phyloP scores from a whole-genome alignment of 2,113 vertebrate genomes.

The Aphyosemion australe region DNA sequence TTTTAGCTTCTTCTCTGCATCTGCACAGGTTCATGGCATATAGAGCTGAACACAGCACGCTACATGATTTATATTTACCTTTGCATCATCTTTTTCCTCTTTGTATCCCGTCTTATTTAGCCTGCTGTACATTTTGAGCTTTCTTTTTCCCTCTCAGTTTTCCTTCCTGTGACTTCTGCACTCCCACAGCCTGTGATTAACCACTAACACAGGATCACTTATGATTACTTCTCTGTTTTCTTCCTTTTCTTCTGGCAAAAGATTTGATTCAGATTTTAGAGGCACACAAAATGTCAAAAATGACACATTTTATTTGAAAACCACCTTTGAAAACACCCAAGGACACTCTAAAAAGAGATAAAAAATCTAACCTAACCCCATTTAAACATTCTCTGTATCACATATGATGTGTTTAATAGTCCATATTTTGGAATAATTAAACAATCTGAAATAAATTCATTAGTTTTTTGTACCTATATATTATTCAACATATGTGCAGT shows the following conservation, averaged over 20 bases:
- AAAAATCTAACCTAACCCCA: no score
- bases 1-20: no score
- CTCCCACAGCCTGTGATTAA: slow-evolving; percentile 54
- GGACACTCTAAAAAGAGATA: no score
- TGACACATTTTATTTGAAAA: background rate
- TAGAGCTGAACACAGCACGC: no score
- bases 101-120: slow-evolving; percentile 1
- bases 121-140: background rate
- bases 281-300: slow-evolving; percentile 1
- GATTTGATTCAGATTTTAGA: slow-evolving; percentile 17
- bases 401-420: slow-evolving; percentile 27
- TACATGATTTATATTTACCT: background rate
- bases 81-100: slow-evolving; percentile 6
- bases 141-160: background rate
- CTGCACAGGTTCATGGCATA: no score
- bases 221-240: slow-evolving; percentile 52
- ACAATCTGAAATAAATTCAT: no score
- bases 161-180: slow-evolving; percentile 5
- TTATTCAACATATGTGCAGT: no score
- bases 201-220: slow-evolving; percentile 52
- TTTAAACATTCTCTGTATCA: background rate
- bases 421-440: background rate
- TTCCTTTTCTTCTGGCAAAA: background rate
- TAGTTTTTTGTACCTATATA: no score
- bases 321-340: no score